A percentile compares a stretch with the other conserved stretches of the same genome.
phyloP scores from a whole-genome alignment of 2,888 invertebrate genomes.

The Protonemura montana region DNA sequence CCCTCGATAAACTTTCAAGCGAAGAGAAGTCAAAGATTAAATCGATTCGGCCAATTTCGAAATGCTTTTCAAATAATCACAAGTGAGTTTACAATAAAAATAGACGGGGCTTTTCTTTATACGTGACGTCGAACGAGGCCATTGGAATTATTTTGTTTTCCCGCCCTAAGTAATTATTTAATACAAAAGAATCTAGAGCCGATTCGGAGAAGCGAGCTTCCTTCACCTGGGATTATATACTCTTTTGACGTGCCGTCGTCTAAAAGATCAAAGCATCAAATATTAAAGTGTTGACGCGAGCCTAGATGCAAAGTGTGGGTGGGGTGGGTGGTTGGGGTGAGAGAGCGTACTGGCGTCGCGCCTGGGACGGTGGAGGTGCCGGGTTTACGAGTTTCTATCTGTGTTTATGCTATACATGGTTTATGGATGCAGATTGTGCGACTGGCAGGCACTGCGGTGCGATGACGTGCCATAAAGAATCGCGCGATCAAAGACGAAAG shows the following conservation, averaged over 20 bases:
- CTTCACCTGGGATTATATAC: neutral
- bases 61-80: neutral
- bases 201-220: neutral
- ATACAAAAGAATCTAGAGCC: neutral
- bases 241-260: constrained; percentile 4
- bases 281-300: neutral
- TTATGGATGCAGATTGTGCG: neutral
- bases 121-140: neutral
- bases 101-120: neutral
- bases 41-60: constrained; percentile 5
- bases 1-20: constrained; percentile 7
- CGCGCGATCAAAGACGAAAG: neutral
- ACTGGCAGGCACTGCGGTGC: neutral
- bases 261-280: neutral
- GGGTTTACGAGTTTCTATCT: neutral
- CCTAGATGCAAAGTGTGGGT: neutral
- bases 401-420: too few species aligned
- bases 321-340: neutral
- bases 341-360: neutral
- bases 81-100: neutral
- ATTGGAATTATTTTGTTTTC: neutral
- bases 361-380: neutral
- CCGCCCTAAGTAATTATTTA: neutral
- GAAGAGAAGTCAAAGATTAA: neutral
- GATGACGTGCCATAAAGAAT: neutral